Conservation (phyloP, 2,888 invertebrate species). For the Antheraea yamamai region DNA sequence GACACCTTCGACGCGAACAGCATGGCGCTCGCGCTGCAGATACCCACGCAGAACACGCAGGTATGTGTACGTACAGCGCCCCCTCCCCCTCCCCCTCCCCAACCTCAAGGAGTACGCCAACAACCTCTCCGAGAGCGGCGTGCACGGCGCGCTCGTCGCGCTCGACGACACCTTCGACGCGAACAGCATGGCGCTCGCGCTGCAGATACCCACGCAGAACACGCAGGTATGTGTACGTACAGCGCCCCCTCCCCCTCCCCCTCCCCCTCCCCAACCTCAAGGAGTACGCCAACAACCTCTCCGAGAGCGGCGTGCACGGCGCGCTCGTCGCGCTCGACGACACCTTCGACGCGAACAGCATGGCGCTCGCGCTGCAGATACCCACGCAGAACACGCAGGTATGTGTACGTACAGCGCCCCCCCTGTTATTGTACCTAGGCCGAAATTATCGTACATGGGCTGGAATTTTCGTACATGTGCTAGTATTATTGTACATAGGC, state of each 20-base stretch:
- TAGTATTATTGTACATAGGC: too few species aligned
- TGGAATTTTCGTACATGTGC: too few species aligned
- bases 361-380: slow-evolving; percentile 98
- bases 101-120: slow-evolving; percentile 98
- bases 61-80: slow-evolving; percentile 59
- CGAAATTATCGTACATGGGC: too few species aligned
- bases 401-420: slow-evolving; percentile 12
- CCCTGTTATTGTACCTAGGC: too few species aligned
- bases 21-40: slow-evolving; percentile 98
- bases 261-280: slow-evolving; percentile 97
- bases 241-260: too few species aligned
- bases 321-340: slow-evolving; percentile 98
- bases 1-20: slow-evolving; percentile 97
- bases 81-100: too few species aligned
- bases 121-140: slow-evolving; percentile 98
- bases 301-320: slow-evolving; percentile 99
- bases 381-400: slow-evolving; percentile 97
- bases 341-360: slow-evolving; percentile 95
- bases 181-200: slow-evolving; percentile 95
- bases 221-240: slow-evolving; percentile 88
- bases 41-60: slow-evolving; percentile 97
- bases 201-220: slow-evolving; percentile 99
- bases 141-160: slow-evolving; percentile 98
- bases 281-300: slow-evolving; percentile 97
- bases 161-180: slow-evolving; percentile 98